Evolutionary conservation across 2,888 invertebrate genomes (phyloP).

Genomic region (Nymphalis c-album): DNA sequence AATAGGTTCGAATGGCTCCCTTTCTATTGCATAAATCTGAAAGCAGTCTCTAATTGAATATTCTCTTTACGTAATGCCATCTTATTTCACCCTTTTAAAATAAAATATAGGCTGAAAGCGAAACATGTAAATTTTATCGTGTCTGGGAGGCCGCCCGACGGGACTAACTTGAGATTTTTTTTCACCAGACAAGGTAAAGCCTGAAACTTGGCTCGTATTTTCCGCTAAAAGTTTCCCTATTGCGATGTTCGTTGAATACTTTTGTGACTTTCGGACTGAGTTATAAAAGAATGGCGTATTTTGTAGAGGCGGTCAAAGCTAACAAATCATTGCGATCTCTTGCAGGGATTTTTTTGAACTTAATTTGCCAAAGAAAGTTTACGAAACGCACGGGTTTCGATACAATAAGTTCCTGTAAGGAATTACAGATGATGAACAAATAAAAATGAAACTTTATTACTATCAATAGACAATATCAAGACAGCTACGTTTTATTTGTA

Average conservation of each 20-base stretch:
- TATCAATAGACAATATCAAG: neutral
- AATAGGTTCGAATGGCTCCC: slow-evolving; percentile 55
- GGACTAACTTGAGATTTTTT: slow-evolving; percentile 67
- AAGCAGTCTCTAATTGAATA: slow-evolving; percentile 77
- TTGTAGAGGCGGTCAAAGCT: slow-evolving; percentile 29
- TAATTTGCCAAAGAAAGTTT: slow-evolving; percentile 18
- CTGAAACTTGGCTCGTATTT: slow-evolving; percentile 77
- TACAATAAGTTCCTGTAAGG: neutral
- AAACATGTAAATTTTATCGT: slow-evolving; percentile 80
- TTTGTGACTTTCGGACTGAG: slow-evolving; percentile 70
- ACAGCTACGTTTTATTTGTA: neutral
- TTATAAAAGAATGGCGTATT: slow-evolving; percentile 57
- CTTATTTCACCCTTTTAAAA: slow-evolving; percentile 79
- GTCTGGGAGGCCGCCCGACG: slow-evolving; percentile 63
- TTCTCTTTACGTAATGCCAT: slow-evolving; percentile 76
- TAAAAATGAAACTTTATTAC: neutral
- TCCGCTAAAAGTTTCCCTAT: slow-evolving; percentile 69
- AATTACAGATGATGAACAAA: too few relatives aligned
- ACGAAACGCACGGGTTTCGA: slow-evolving; percentile 10
- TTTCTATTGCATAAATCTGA: slow-evolving; percentile 66
- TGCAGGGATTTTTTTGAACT: slow-evolving; percentile 18
- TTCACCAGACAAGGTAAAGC: slow-evolving; percentile 65
- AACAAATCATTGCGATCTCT: slow-evolving; percentile 35
- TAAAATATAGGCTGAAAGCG: slow-evolving; percentile 75
- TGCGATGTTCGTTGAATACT: slow-evolving; percentile 73